Base-by-base conservation (phyloP, 2,797 vertebrate species). In the Sebastes cheni region DNA sequence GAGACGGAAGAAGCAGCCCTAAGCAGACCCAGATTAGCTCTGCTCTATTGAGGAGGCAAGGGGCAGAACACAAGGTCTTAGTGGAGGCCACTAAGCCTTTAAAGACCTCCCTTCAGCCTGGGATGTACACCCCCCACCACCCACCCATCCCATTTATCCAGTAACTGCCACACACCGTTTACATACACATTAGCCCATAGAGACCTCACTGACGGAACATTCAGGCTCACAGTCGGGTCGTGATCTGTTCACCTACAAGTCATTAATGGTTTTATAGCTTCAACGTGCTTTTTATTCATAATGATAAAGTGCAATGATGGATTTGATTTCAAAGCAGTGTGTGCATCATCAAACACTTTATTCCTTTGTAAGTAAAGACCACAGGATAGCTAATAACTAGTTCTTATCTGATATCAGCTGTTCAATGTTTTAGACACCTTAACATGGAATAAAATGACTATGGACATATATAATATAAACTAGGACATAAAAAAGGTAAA, bases 1-100 rank as follows among this genome's bases (percentile, higher is more conserved):
- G 77, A 84, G 83, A 27, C n/a, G 61, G 78, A 54, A 82, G 75
- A 80, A 69, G 83, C 87, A 50, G 76, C 68, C 77, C 64, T 78
- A 72, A 89, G 79, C 83, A 84, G 62, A 77, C 61, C 78, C 86
- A 88, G 92, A 93, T 94, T 94, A 94, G 92, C 82, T 88, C 73
- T 91, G 92, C 90, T 90, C 93, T 91, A 90, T 91, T 93, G 92
- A 91, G 79, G 80, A 92, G 79, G 89, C 89, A 91, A 91, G 90
- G 88, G 89, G 86, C 90, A 92, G 91, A 94, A 91, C 88, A 82
- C 60, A 85, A 68, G 88, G 88, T 87, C 80, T 92, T 78, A 89
- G 78, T 58, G 75, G 90, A 91, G 75, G 84, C 82, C 74, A 54
- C 84, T 93, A 88, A 93, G 92, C 88, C 87, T 86, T 87, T 89